These are phyloP conservation scores for Pseudopodoces humilis DNA, from an alignment of 2,113 vertebrate genomes.

Conservation along the genomic window DNA sequence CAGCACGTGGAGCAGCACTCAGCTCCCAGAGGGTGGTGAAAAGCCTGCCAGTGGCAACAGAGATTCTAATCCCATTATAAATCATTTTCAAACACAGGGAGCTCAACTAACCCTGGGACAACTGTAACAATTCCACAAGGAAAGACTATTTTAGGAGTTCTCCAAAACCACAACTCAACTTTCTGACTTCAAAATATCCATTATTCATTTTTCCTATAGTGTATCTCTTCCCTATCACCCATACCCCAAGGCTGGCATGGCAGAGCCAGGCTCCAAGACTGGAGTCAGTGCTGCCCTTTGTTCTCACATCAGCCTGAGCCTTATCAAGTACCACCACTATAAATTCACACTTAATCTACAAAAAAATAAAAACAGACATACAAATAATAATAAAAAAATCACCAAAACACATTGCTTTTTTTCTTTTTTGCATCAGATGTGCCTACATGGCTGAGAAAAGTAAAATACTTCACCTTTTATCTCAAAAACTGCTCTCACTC, in stretches of 20 bases:
- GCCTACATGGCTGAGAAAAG: neutral
- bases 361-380: neutral
- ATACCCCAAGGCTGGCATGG: neutral
- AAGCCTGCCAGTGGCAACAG: neutral
- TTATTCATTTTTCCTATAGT: neutral
- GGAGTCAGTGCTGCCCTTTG: neutral
- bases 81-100: neutral
- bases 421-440: neutral
- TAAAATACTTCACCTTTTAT: neutral
- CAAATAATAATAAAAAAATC: neutral
- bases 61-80: too few species aligned
- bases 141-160: neutral
- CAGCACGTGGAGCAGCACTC: neutral
- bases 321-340: neutral
- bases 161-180: neutral
- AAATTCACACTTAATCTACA: neutral
- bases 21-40: neutral
- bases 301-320: neutral
- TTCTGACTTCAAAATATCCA: neutral
- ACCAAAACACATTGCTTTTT: too few species aligned
- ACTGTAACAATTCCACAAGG: neutral
- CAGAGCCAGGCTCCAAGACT: neutral
- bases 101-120: neutral
- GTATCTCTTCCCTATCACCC: neutral
- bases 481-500: neutral